A percentile compares a stretch with the other conserved stretches of the same genome.
Conservation (phyloP, 2,888 invertebrate species). For the Panopea generosa region DNA sequence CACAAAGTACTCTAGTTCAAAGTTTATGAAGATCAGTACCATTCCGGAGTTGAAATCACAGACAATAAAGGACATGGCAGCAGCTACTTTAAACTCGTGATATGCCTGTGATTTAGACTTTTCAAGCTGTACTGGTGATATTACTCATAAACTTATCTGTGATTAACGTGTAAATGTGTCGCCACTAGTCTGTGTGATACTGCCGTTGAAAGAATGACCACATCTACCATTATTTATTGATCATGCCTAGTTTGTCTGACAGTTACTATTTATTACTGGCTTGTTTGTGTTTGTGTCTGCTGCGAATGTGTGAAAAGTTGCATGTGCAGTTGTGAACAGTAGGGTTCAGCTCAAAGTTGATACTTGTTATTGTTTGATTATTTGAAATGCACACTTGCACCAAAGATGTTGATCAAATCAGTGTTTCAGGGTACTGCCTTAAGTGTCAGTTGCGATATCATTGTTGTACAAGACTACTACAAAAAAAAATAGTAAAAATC, state of each 20-base stretch:
- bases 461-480: too few relatives aligned
- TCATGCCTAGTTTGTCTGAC: neutral
- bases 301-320: constrained; percentile 1
- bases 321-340: neutral
- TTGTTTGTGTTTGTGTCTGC: too few relatives aligned
- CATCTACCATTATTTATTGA: constrained; percentile 2
- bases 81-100: constrained; percentile 20
- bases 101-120: too few relatives aligned
- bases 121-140: constrained; percentile 45
- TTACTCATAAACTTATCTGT: constrained; percentile 11
- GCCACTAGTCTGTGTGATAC: neutral
- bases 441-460: too few relatives aligned
- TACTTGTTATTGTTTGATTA: neutral
- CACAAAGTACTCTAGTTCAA: constrained; percentile 85
- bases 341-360: neutral
- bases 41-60: constrained; percentile 81
- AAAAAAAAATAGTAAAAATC: too few relatives aligned
- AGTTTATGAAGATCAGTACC: constrained; percentile 85
- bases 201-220: neutral
- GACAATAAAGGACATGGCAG: constrained; percentile 69
- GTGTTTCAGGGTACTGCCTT: too few relatives aligned
- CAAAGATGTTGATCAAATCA: too few relatives aligned
- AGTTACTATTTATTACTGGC: neutral
- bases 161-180: neutral
- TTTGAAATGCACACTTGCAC: neutral